A percentile compares a stretch with the other conserved stretches of the same genome.
Evolutionary conservation across 92 coral and sea anemone genomes (phyloP).

Genomic region (Porites lobata): DNA sequence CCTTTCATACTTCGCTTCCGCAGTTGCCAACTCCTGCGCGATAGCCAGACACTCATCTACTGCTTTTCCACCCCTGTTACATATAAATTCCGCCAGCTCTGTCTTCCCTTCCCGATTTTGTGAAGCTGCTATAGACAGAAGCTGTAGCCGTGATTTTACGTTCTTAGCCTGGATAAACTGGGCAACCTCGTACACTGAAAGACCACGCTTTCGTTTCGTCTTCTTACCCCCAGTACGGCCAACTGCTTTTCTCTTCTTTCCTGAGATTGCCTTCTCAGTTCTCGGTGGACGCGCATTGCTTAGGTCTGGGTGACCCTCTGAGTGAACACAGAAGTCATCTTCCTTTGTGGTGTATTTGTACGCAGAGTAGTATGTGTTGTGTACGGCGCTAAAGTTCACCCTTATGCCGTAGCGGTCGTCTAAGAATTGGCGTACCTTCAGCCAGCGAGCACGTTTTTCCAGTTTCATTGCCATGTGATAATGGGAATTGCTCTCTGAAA

Average conservation of each 20-base stretch:
- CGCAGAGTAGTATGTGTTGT: slow-evolving; percentile 33
- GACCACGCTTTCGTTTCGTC: slow-evolving; percentile 14
- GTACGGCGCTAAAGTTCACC: slow-evolving; percentile 42
- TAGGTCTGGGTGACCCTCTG: slow-evolving; percentile 28
- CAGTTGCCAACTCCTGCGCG: slow-evolving; percentile 14
- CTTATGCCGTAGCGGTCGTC: background rate
- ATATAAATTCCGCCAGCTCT: slow-evolving; percentile 39
- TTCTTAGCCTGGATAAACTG: slow-evolving; percentile 41
- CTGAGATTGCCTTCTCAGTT: slow-evolving; percentile 36
- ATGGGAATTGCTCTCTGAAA: slow-evolving; percentile 2
- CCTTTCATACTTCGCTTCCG: slow-evolving; percentile 3
- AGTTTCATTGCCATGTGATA: slow-evolving; percentile 42
- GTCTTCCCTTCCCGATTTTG: slow-evolving; percentile 44
- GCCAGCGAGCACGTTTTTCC: slow-evolving; percentile 26
- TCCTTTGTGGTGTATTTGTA: slow-evolving; percentile 29
- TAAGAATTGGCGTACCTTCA: slow-evolving; percentile 21
- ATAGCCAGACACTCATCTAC: slow-evolving; percentile 20
- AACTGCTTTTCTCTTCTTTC: slow-evolving; percentile 11
- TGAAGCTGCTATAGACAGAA: slow-evolving; percentile 35
- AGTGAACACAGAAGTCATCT: background rate
- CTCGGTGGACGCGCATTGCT: slow-evolving; percentile 8
- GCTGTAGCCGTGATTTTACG: slow-evolving; percentile 34
- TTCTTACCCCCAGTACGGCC: too few species aligned
- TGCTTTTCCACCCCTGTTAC: slow-evolving; percentile 15
- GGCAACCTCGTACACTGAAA: slow-evolving; percentile 48